Evolutionary conservation across 2,888 invertebrate genomes (phyloP).

Genomic region (Escarpia spicata): DNA sequence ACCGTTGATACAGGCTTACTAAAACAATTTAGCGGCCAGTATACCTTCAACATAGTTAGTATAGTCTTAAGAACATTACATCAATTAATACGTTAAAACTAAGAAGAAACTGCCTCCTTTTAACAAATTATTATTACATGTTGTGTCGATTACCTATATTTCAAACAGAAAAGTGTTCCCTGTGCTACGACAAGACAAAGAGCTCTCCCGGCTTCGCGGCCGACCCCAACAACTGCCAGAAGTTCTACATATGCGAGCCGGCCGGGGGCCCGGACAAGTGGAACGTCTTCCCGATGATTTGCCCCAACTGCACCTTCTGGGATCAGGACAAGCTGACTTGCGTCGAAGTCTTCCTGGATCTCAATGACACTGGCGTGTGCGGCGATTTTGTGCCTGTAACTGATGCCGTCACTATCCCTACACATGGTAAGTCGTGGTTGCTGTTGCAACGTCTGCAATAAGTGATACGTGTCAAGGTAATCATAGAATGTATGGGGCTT

Average conservation of each 20-base stretch:
- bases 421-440: not conserved
- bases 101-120: no score
- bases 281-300: not conserved
- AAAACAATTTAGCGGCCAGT: no score
- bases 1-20: no score
- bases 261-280: not conserved
- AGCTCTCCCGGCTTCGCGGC: not conserved
- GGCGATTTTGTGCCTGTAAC: not conserved
- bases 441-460: not conserved
- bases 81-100: no score
- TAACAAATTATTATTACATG: no score
- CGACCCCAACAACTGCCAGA: constrained; percentile 20
- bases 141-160: not conserved
- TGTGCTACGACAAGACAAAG: not conserved
- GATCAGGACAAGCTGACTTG: constrained; percentile 13
- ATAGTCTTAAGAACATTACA: no score
- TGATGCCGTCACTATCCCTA: not conserved
- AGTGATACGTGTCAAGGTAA: no score
- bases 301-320: constrained; percentile 14
- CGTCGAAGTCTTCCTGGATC: not conserved
- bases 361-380: not conserved
- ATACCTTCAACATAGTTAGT: no score
- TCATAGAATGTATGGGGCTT: not conserved
- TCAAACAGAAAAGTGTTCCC: not conserved
- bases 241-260: constrained; percentile 22